Percentiles rank a stretch among this genome's conserved stretches.
Conservation (phyloP, 2,888 invertebrate species). For the Drosophila atripex region DNA sequence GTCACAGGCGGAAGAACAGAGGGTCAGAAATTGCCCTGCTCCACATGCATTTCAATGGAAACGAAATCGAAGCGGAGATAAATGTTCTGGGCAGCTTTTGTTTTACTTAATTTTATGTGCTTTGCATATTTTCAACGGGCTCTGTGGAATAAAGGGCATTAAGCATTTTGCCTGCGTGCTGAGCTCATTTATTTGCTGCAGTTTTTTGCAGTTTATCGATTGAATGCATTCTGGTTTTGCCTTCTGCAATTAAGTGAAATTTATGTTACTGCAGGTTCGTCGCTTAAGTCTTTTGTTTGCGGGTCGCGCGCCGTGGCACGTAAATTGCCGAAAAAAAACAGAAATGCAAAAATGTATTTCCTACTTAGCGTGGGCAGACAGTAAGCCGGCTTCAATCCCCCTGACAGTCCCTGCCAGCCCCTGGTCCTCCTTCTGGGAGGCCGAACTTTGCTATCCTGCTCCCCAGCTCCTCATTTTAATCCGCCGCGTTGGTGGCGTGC, state of each 20-base stretch:
- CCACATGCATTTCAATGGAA: constrained; percentile 58
- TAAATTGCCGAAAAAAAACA: constrained; percentile 65
- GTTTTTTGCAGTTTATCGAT: constrained; percentile 59
- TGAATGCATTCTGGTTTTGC: constrained; percentile 67
- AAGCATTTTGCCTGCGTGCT: constrained; percentile 73
- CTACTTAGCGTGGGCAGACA: constrained; percentile 70
- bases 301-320: constrained; percentile 67
- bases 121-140: constrained; percentile 61
- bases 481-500: constrained; percentile 74
- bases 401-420: background rate
- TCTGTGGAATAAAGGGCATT: constrained; percentile 44
- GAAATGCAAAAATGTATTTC: constrained; percentile 54
- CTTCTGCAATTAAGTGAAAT: constrained; percentile 75
- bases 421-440: constrained; percentile 31
- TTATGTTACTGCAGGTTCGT: constrained; percentile 75
- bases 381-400: constrained; percentile 29
- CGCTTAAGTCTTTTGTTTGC: constrained; percentile 76
- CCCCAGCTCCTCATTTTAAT: constrained; percentile 67
- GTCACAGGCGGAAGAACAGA: constrained; percentile 48
- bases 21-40: constrained; percentile 35
- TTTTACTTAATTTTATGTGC: constrained; percentile 72
- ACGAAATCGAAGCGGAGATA: constrained; percentile 60
- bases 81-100: constrained; percentile 56
- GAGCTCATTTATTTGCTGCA: constrained; percentile 71
- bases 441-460: constrained; percentile 61